Percentiles rank a stretch among this genome's conserved stretches.
Evolutionary conservation across 2,113 vertebrate genomes (phyloP).

Genomic region (Neodon shergylaensis): DNA sequence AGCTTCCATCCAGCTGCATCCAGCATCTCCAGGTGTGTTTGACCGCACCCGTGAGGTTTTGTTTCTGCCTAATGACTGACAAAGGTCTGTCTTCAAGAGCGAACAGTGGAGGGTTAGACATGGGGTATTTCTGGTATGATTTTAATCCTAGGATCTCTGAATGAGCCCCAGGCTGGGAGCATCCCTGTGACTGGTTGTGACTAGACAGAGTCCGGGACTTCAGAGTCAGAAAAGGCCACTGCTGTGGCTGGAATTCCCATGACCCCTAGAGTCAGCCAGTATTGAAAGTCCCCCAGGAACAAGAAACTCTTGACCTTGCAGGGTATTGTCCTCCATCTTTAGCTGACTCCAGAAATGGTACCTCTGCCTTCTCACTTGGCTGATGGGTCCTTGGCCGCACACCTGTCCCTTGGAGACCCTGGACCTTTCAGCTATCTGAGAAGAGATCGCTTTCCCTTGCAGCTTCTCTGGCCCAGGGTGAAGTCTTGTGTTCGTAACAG

Average conservation of each 20-base stretch:
- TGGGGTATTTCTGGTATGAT: background rate
- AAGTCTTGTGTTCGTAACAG: background rate
- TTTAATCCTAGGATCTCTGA: background rate
- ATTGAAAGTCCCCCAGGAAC: background rate
- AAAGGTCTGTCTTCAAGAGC: slow-evolving; percentile 23
- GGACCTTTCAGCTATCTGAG: background rate
- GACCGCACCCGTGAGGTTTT: background rate
- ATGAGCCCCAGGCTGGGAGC: background rate
- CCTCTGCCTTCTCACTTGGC: background rate
- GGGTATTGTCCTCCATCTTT: background rate
- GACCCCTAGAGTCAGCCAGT: background rate
- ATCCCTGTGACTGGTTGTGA: background rate
- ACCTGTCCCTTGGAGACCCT: background rate
- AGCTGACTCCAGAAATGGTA: background rate
- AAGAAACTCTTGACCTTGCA: background rate
- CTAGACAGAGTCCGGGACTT: background rate
- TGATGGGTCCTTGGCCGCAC: background rate
- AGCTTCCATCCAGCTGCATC: background rate
- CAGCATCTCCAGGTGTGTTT: background rate
- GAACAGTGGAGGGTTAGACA: background rate
- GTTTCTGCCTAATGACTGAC: slow-evolving; percentile 9
- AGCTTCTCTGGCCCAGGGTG: slow-evolving; percentile 8
- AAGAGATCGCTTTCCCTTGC: background rate
- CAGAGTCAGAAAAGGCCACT: background rate
- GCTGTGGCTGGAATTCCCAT: background rate